These are phyloP conservation scores for Drosophila neonasuta DNA, from an alignment of 2,888 invertebrate genomes.

Conservation along the genomic window DNA sequence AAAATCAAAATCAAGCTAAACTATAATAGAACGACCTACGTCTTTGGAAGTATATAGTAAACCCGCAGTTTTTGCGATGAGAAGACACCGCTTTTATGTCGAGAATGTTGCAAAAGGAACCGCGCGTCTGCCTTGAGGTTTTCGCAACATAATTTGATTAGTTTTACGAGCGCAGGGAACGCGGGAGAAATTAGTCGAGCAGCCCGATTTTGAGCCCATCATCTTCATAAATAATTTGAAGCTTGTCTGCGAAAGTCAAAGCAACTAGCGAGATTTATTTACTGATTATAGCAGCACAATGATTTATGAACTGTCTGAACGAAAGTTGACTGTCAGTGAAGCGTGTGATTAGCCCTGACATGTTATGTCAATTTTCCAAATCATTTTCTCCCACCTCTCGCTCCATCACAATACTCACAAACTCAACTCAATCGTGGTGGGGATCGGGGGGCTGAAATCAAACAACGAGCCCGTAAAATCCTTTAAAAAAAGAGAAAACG, in stretches of 20 bases:
- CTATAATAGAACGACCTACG: conserved; percentile 25
- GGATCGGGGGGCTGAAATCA: conserved; percentile 47
- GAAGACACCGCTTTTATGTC: conserved; percentile 41
- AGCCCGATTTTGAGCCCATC: conserved; percentile 47
- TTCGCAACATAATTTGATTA: conserved; percentile 77
- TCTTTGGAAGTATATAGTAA: neutral
- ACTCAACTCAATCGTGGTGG: neutral
- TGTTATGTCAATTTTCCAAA: conserved; percentile 74
- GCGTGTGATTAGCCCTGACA: conserved; percentile 74
- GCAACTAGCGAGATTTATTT: conserved; percentile 67
- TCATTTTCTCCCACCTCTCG: conserved; percentile 55
- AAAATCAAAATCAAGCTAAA: conserved; percentile 43
- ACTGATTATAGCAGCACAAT: conserved; percentile 68
- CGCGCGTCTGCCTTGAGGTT: conserved; percentile 46
- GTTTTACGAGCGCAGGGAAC: conserved; percentile 12
- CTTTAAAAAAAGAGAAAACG: conserved; percentile 51
- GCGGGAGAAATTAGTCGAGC: conserved; percentile 44
- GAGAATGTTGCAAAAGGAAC: conserved; percentile 15
- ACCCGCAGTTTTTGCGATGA: conserved; percentile 42
- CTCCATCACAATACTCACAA: conserved; percentile 37
- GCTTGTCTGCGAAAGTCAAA: conserved; percentile 36
- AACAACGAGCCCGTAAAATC: conserved; percentile 62
- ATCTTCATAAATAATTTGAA: conserved; percentile 74
- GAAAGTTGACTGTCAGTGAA: conserved; percentile 50
- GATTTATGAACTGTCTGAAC: conserved; percentile 70